Percentiles rank a stretch among this genome's conserved stretches.
These are phyloP conservation scores for Drosophila nr. medialis DNA, from an alignment of 2,888 invertebrate species.

Conservation along the genomic window DNA sequence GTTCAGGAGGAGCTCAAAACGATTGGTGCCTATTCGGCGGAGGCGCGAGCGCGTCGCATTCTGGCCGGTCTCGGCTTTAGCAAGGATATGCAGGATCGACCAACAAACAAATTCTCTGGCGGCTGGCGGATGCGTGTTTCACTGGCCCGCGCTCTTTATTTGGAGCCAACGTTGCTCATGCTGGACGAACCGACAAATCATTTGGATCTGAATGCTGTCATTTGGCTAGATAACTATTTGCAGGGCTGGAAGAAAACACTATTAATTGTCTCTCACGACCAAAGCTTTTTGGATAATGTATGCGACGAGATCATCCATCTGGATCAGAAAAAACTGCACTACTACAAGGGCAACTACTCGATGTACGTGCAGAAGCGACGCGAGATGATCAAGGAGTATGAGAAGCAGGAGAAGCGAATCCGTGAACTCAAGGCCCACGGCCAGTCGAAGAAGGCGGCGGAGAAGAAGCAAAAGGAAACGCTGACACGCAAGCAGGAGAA, in stretches of 20 bases:
- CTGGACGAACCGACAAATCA: constrained; percentile 99
- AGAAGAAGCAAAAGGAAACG: constrained; percentile 96
- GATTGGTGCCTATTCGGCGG: constrained; percentile 99
- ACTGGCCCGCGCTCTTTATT: constrained; percentile 96
- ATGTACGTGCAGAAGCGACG: constrained; percentile 98
- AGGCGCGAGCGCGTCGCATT: constrained; percentile 97
- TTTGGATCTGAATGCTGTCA: constrained; percentile 99
- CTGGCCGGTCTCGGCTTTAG: constrained; percentile 98
- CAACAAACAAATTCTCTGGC: constrained; percentile 95
- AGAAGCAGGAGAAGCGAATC: constrained; percentile 98
- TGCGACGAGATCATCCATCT: constrained; percentile 99
- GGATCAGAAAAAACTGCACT: constrained; percentile 96
- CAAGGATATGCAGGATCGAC: constrained; percentile 94
- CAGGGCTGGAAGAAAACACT: constrained; percentile 99
- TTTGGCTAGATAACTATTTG: constrained; percentile 99
- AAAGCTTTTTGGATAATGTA: constrained; percentile 99
- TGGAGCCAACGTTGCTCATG: constrained; percentile 98
- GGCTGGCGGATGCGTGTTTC: constrained; percentile 99
- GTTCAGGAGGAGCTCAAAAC: constrained; percentile 93
- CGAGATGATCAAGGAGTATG: constrained; percentile 98
- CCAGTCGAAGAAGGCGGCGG: constrained; percentile 97
- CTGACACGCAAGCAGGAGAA: constrained; percentile 97
- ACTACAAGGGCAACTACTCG: constrained; percentile 99
- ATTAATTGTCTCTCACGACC: constrained; percentile 99
- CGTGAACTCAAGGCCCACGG: constrained; percentile 97